A percentile compares a stretch with the other conserved stretches of the same genome.
Conservation (phyloP, 2,113 vertebrate species). For the Ovibos moschatus region DNA sequence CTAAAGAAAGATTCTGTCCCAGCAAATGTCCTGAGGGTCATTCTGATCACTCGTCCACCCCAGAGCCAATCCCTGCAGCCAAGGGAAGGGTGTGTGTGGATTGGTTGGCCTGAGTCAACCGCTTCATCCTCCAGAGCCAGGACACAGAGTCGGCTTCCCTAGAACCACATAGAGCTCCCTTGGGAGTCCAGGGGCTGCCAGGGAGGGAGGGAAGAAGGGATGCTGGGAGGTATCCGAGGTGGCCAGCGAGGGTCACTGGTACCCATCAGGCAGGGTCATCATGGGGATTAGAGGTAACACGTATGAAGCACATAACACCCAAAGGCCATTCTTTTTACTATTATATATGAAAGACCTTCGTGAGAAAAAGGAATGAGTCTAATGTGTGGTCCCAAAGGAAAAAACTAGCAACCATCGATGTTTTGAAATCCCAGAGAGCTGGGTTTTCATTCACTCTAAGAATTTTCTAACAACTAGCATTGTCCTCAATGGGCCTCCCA, state of each 20-base stretch:
- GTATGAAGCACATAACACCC: fast-evolving
- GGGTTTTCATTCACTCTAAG: neutral
- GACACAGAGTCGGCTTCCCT: neutral
- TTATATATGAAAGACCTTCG: neutral
- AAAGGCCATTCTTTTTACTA: neutral
- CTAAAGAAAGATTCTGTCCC: neutral
- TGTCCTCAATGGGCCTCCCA: neutral
- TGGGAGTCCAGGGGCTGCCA: neutral
- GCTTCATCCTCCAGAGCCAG: neutral
- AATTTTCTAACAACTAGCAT: no score
- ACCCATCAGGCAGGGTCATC: neutral
- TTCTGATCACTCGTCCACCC: neutral
- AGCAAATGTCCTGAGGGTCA: neutral
- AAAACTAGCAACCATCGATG: neutral
- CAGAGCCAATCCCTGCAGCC: neutral
- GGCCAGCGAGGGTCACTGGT: fast-evolving
- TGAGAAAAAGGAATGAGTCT: neutral
- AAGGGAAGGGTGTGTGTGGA: neutral
- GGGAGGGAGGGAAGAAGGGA: neutral
- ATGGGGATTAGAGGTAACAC: fast-evolving
- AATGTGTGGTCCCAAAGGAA: neutral
- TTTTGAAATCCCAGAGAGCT: neutral
- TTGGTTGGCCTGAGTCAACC: neutral
- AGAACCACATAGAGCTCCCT: neutral
- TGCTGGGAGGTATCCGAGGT: neutral